Evolutionary conservation across 2,888 invertebrate species (phyloP), one percentile per base, ranked within the genome.

Genomic region (Cryptus armator): DNA sequence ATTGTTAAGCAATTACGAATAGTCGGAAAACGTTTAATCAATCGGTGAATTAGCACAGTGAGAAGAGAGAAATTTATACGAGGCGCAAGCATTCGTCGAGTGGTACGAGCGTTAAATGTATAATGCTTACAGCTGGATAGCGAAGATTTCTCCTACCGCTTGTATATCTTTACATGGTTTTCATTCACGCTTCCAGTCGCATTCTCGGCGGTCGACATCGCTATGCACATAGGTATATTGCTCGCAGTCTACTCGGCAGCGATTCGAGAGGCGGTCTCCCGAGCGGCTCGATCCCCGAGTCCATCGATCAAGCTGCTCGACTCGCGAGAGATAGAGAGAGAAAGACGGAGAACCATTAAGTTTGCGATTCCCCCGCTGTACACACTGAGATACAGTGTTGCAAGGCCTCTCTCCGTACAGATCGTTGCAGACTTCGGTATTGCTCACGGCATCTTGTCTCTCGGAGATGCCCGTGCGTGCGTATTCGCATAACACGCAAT

Each of bases 331-430:
- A 70, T 24, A 56, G 66, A 46, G 67, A 67, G 12, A n/a, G 44
- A 46, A 44, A 19, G 44, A 44, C 10, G 44, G 10, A 32, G 29
- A 51, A 19, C 71, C 16, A 72, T 80, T 53, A 51, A 43, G n/a
- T 51, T 66, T 19, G 66, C 32, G 29, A 72, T 74, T 16, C 46
- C 0, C 19, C 37, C 37, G 16, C 64, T 12, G 19, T 71, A 29
- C 74, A 44, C 51, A 68, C 46, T 64, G 44, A 48, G 67, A 37
- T 81, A 81, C 84, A 84, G 68, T 84, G 84, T 81, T 81, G 80
- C 80, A 51, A 62, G 32, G n/a, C 37, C 37, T 32, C 44, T 59
- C 53, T 44, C n/a, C 44, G 19, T 7, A 16, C 48, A 24, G 43
- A 19, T 46, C 44, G 32, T 71, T 29, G 16, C 43, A 43, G 37